Evolutionary conservation across 2,888 invertebrate species (phyloP).

Genomic region (Pyrrhia umbra): DNA sequence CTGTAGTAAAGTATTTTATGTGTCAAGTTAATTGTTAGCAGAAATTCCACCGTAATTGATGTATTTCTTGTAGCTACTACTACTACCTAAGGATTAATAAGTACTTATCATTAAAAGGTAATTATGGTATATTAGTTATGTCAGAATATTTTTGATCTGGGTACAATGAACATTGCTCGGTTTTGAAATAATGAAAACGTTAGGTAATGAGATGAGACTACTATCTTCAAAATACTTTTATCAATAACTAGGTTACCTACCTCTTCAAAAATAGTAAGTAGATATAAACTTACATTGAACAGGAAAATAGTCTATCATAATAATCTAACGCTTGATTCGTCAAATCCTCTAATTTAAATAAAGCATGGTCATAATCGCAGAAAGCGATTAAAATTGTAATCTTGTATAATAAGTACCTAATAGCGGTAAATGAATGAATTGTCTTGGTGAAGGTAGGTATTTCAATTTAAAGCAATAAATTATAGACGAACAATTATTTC

Average conservation of each 20-base stretch:
- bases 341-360: slow-evolving; percentile 1
- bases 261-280: not conserved
- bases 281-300: not conserved
- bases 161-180: no score
- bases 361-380: slow-evolving; percentile 21
- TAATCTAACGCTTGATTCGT: not conserved
- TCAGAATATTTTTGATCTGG: not conserved
- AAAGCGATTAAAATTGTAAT: slow-evolving; percentile 46
- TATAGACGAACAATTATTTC: no score
- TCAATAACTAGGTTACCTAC: not conserved
- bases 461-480: not conserved
- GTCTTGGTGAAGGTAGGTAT: not conserved
- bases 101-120: slow-evolving; percentile 13
- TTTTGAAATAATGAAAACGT: no score
- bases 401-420: slow-evolving; percentile 19
- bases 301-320: not conserved
- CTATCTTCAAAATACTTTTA: no score
- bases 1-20: slow-evolving; percentile 6
- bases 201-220: no score
- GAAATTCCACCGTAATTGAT: slow-evolving; percentile 21
- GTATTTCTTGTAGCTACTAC: not conserved
- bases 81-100: slow-evolving; percentile 16
- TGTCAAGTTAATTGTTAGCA: slow-evolving; percentile 3
- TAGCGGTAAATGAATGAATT: not conserved
- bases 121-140: slow-evolving; percentile 14